These are phyloP conservation scores for Gymnopithys bicolor DNA, from an alignment of 2,797 vertebrate species.

Conservation along the genomic window DNA sequence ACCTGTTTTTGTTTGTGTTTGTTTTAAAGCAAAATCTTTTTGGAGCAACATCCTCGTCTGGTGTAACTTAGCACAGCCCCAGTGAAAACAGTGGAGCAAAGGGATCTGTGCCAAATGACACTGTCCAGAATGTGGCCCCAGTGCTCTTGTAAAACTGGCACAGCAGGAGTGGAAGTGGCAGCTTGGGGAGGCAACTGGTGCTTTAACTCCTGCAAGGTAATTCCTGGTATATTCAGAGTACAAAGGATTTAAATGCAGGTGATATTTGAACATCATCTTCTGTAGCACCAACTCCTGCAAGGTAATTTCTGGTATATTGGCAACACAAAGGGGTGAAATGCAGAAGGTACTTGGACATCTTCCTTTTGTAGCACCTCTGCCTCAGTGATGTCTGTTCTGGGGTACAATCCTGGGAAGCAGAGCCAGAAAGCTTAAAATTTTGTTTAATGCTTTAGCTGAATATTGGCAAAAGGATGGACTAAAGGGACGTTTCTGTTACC, in stretches of 20 bases:
- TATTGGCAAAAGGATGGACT: neutral
- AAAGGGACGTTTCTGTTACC: neutral
- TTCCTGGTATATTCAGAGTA: neutral
- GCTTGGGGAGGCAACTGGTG: neutral
- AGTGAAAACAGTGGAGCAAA: constrained; percentile 32
- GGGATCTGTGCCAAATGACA: neutral
- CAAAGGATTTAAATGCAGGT: neutral
- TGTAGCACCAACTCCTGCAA: neutral
- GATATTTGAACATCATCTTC: neutral
- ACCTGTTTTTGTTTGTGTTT: constrained; percentile 49
- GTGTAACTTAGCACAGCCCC: constrained; percentile 9
- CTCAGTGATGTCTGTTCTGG: neutral
- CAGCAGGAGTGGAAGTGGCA: neutral
- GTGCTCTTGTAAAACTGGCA: neutral
- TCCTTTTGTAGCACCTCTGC: neutral
- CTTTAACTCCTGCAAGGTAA: neutral
- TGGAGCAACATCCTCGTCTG: constrained; percentile 20
- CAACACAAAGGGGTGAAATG: neutral
- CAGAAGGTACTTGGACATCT: neutral
- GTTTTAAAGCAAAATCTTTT: constrained; percentile 23
- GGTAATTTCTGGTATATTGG: neutral
- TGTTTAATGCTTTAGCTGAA: neutral
- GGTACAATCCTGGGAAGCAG: neutral
- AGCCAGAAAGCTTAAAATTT: neutral
- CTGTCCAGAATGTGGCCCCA: neutral